phyloP scores from a whole-genome alignment of 2,888 invertebrate species.

The Lapara coniferarum region DNA sequence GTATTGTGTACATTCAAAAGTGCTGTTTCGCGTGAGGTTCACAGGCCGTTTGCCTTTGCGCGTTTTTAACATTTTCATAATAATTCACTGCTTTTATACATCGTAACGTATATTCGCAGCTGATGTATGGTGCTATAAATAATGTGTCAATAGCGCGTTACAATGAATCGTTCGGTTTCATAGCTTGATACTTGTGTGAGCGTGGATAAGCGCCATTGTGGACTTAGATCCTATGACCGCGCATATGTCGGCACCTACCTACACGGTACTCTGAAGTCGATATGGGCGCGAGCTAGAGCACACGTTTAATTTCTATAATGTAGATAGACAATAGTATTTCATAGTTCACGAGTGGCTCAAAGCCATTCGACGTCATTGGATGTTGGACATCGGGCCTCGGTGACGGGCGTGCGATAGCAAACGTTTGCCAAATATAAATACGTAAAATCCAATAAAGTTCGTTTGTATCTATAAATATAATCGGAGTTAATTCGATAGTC shows the following conservation, averaged over 20 bases:
- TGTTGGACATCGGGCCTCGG: slow-evolving; percentile 63
- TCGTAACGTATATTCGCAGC: slow-evolving; percentile 66
- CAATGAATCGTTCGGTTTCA: slow-evolving; percentile 31
- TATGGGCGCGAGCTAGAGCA: slow-evolving; percentile 17
- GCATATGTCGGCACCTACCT: neutral
- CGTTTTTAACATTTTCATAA: slow-evolving; percentile 33
- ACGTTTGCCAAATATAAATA: slow-evolving; percentile 79
- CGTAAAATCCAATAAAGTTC: slow-evolving; percentile 60
- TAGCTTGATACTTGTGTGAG: slow-evolving; percentile 21
- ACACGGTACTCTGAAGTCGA: slow-evolving; percentile 29
- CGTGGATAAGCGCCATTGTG: neutral
- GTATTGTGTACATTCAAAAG: slow-evolving; percentile 21
- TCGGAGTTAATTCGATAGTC: slow-evolving; percentile 51
- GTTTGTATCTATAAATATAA: slow-evolving; percentile 37
- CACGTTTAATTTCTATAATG: slow-evolving; percentile 44
- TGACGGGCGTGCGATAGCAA: slow-evolving; percentile 61
- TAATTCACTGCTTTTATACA: slow-evolving; percentile 61
- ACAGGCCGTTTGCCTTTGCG: slow-evolving; percentile 22
- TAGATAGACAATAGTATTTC: slow-evolving; percentile 69
- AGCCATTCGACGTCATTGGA: slow-evolving; percentile 64
- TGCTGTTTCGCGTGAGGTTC: slow-evolving; percentile 34
- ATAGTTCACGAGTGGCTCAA: slow-evolving; percentile 63
- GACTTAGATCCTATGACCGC: neutral
- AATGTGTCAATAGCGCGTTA: slow-evolving; percentile 53
- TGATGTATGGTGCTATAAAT: slow-evolving; percentile 78